These are phyloP conservation scores for Papilio polyxenes DNA, from an alignment of 1,140 invertebrate genomes.

Conservation along the genomic window DNA sequence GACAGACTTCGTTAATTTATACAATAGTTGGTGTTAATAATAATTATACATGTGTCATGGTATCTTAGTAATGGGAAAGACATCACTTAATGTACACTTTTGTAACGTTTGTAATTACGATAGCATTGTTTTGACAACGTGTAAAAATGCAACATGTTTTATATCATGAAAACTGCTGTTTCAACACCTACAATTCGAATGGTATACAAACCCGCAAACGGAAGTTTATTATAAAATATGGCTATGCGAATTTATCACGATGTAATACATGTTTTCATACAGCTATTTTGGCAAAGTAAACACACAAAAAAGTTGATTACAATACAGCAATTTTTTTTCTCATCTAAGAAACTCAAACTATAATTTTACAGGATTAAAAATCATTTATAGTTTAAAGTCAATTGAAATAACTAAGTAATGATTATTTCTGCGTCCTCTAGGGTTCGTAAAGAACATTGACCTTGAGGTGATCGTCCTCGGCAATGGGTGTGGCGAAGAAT, in stretches of 20 bases:
- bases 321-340: no score
- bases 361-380: background rate
- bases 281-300: background rate
- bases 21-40: background rate
- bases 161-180: background rate
- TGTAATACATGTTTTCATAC: background rate
- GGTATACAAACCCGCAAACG: background rate
- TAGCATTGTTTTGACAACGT: background rate
- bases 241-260: background rate
- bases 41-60: conserved; percentile 10
- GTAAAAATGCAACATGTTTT: background rate
- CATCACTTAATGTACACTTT: background rate
- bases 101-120: background rate
- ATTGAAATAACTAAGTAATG: background rate
- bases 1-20: background rate
- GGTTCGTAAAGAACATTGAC: conserved; percentile 26
- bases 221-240: background rate
- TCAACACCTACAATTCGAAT: no score
- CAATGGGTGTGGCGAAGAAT: conserved; percentile 34
- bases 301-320: no score
- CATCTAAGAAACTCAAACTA: background rate
- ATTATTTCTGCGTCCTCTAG: conserved; percentile 12
- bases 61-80: background rate
- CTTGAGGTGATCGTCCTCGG: conserved; percentile 32
- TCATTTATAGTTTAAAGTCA: background rate